Evolutionary conservation across 1,140 invertebrate species (phyloP).

Genomic region (Mactra quadrangularis): DNA sequence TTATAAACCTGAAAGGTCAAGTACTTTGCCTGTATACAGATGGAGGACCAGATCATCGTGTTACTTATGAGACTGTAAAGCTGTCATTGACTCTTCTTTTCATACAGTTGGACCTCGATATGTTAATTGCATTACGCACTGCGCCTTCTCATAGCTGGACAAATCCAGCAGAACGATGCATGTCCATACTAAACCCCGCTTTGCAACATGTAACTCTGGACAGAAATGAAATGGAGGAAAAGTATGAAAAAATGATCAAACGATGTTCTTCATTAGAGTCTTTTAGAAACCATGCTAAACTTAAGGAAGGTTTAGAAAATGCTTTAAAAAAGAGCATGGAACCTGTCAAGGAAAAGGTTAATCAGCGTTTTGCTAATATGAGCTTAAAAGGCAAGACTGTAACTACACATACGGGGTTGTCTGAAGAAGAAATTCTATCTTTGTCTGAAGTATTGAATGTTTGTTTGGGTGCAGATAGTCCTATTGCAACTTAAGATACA

Average conservation of each 20-base stretch:
- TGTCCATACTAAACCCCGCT: slow-evolving; percentile 59
- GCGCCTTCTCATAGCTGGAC: slow-evolving; percentile 48
- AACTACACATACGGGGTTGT: background rate
- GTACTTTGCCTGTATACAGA: slow-evolving; percentile 51
- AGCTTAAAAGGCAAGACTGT: background rate
- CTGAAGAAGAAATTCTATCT: background rate
- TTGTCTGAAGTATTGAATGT: too few species aligned
- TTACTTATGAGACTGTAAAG: slow-evolving; percentile 47
- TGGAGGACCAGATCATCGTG: slow-evolving; percentile 59
- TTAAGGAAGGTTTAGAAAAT: background rate
- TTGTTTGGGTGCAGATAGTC: too few species aligned
- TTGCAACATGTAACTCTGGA: slow-evolving; percentile 44
- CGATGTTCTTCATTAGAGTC: background rate
- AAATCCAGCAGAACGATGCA: slow-evolving; percentile 59
- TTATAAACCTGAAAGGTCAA: too few species aligned
- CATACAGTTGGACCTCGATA: slow-evolving; percentile 34
- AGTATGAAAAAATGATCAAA: too few species aligned
- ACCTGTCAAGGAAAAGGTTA: background rate
- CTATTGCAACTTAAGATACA: background rate
- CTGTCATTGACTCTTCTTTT: slow-evolving; percentile 37
- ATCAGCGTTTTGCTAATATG: background rate
- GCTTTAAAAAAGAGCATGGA: background rate
- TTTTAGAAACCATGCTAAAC: background rate
- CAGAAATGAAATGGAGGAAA: slow-evolving; percentile 18
- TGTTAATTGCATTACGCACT: slow-evolving; percentile 39